Percentiles rank a stretch among this genome's conserved stretches.
phyloP scores from a whole-genome alignment of 2,113 vertebrate species.

The Orthochromis malagaraziensis region DNA sequence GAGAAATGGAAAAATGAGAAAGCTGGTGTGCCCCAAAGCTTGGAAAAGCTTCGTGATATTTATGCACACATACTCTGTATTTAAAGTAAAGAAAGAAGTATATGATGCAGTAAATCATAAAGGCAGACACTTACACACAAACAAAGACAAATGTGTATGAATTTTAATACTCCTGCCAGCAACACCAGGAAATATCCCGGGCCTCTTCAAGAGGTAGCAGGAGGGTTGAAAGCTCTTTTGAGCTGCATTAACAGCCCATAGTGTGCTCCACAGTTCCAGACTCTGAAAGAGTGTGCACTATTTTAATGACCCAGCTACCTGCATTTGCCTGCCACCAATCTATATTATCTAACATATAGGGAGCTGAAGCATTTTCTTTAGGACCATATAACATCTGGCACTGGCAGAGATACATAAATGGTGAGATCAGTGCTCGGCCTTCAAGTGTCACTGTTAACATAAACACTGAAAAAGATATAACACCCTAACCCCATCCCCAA shows the following conservation, averaged over 20 bases:
- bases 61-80: background rate
- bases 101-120: background rate
- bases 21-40: background rate
- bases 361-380: conserved; percentile 1
- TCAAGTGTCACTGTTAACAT: conserved; percentile 42
- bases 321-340: conserved; percentile 41
- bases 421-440: conserved; percentile 23
- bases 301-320: conserved; percentile 49
- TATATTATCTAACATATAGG: conserved; percentile 18
- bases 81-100: background rate
- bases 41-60: conserved; percentile 1
- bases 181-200: conserved; percentile 4
- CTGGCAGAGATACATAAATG: conserved; percentile 48
- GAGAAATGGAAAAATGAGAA: background rate
- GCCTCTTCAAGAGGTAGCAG: background rate
- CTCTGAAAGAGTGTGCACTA: conserved; percentile 16
- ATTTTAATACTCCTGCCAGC: conserved; percentile 2
- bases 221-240: conserved; percentile 12
- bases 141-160: background rate
- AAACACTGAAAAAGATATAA: background rate
- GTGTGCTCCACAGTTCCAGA: conserved; percentile 1
- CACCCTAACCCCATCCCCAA: background rate
- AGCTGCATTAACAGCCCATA: conserved; percentile 39
- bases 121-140: background rate
- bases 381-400: conserved; percentile 41